phyloP scores from a whole-genome alignment of 2,888 invertebrate genomes.

The Sesia apiformis region DNA sequence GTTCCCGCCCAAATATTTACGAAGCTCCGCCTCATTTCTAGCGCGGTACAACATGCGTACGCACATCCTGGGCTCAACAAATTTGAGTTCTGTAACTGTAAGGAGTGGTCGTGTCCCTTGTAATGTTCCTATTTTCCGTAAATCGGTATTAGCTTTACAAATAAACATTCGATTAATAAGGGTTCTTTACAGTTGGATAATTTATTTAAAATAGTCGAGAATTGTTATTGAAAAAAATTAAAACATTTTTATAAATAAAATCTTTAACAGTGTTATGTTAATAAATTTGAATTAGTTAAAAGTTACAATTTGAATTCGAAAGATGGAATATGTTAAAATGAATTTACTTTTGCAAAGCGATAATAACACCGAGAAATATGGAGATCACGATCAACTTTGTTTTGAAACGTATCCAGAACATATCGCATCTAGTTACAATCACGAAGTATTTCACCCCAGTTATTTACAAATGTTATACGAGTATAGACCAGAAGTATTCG shows the following conservation, averaged over 20 bases:
- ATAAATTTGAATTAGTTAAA: background rate
- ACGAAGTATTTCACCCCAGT: background rate
- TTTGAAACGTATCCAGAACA: background rate
- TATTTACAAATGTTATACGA: background rate
- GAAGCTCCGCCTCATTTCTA: conserved; percentile 27
- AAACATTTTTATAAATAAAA: too few relatives aligned
- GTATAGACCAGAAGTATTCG: conserved; percentile 5
- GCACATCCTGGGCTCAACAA: background rate
- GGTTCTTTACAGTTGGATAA: background rate
- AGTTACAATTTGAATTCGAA: background rate
- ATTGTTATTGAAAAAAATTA: too few relatives aligned
- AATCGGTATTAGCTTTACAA: background rate
- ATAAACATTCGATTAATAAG: background rate
- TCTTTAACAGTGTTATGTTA: too few relatives aligned
- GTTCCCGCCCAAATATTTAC: conserved; percentile 26
- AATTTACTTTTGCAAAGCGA: background rate
- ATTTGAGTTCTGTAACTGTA: background rate
- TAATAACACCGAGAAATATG: background rate
- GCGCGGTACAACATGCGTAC: background rate
- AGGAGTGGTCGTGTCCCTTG: background rate
- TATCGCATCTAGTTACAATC: background rate
- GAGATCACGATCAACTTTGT: background rate
- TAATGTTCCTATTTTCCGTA: background rate
- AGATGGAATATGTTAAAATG: background rate
- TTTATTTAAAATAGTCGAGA: background rate